Evolutionary conservation across 37 sponge, comb jelly and placozoan genomes (phyloP).

Genomic region (Ephydatia muelleri): DNA sequence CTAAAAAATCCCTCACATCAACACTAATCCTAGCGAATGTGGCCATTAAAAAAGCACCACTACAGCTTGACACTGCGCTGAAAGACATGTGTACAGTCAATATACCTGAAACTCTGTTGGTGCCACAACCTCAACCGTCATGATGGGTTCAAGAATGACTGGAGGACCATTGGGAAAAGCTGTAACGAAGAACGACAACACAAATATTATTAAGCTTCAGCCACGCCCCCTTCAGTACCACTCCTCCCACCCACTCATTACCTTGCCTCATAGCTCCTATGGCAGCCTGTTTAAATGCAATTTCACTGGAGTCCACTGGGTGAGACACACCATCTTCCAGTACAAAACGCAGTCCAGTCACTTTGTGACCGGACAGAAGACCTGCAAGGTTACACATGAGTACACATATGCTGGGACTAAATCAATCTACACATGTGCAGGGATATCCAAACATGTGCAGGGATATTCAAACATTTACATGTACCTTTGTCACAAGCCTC

Average conservation of each 20-base stretch:
- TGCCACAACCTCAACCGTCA: conserved; percentile 87
- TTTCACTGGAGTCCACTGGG: conserved; percentile 92
- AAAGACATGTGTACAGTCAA: too few species aligned
- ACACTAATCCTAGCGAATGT: too few species aligned
- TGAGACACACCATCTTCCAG: conserved; percentile 93
- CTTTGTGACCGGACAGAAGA: conserved; percentile 77
- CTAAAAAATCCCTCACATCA: not conserved
- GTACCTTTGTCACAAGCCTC: conserved; percentile 61
- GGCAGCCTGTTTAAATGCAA: conserved; percentile 81
- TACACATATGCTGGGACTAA: not conserved
- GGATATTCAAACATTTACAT: conserved; percentile 79
- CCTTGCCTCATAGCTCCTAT: conserved; percentile 74
- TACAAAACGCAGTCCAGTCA: conserved; percentile 81
- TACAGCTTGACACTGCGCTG: not conserved
- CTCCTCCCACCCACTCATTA: not conserved
- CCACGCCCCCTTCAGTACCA: too few species aligned
- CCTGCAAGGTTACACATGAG: conserved; percentile 29
- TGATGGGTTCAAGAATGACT: conserved; percentile 88
- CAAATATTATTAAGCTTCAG: not conserved
- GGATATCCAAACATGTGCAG: too few species aligned
- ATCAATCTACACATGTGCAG: not conserved
- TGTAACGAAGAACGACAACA: not conserved
- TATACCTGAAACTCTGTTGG: conserved; percentile 83
- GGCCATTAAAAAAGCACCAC: not conserved
- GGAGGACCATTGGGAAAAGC: conserved; percentile 70